These are phyloP conservation scores for Nezara viridula DNA, from an alignment of 2,888 invertebrate genomes.

Conservation along the genomic window DNA sequence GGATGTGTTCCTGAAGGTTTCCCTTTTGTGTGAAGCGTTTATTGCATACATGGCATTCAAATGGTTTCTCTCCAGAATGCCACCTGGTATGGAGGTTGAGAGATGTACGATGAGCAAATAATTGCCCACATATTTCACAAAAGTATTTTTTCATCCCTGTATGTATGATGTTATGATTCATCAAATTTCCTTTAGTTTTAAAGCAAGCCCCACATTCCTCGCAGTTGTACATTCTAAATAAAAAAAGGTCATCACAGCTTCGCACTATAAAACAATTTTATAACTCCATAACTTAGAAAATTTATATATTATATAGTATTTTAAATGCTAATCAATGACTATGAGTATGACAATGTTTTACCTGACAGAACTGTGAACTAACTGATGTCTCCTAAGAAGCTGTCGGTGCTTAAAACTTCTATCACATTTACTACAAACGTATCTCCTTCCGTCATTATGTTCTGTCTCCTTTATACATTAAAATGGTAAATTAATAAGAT, in stretches of 20 bases:
- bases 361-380: constrained; percentile 74
- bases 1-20: constrained; percentile 81
- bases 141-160: constrained; percentile 79
- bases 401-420: constrained; percentile 83
- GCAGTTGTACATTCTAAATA: constrained; percentile 65
- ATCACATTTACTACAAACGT: constrained; percentile 82
- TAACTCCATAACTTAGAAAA: neutral
- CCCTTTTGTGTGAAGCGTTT: constrained; percentile 85
- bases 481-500: neutral
- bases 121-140: constrained; percentile 80
- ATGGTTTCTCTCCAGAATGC: constrained; percentile 74
- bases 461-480: constrained; percentile 72
- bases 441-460: constrained; percentile 77
- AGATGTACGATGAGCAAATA: constrained; percentile 84
- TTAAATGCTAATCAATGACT: neutral
- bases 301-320: neutral
- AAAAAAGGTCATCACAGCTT: neutral
- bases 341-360: neutral
- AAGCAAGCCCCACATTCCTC: constrained; percentile 73
- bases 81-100: constrained; percentile 76
- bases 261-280: constrained; percentile 2
- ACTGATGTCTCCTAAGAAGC: constrained; percentile 81
- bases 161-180: constrained; percentile 81
- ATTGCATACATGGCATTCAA: constrained; percentile 77
- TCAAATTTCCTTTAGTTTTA: constrained; percentile 80